Evolutionary conservation across 1,140 invertebrate species (phyloP), one percentile per base, ranked within the genome.

Genomic region (Antheraea pernyi): DNA sequence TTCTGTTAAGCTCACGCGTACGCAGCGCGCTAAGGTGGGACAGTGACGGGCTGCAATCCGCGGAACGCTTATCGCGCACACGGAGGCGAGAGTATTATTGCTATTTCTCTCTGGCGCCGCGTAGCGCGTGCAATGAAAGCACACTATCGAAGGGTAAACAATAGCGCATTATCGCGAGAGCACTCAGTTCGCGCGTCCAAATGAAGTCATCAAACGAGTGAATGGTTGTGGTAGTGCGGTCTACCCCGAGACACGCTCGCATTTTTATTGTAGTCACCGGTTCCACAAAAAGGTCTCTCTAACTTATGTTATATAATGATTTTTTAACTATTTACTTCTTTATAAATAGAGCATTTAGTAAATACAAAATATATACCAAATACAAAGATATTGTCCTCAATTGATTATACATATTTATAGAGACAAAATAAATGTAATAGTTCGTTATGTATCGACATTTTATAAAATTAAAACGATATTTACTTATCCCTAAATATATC

Each of bases 191-290:
- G 81, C 85, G 85, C 82, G 82, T 84, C 83, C 83, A 91, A 91
- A 91, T 91, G 87, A 91, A 91, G 89, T 84, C 89, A 89, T 91
- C 89, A 91, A 91, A 86, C 85, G 88, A 89, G 91, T 91, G 84
- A 89, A 89, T 89, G 88, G 85, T 81, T 75, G 46, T 16, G 82
- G 77, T 80, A 74, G 76, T 79, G 83, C 79, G 78, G 81, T 77
- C 84, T 82, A 81, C 81, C 81, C 79, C 74, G 81, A 83, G 84
- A 90, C 84, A 86, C 78, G 83, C 71, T 84, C 82, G 83, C 79
- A 88, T 88, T 89, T 91, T 91, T 91, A 90, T 92, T 91, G 82
- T 80, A 81, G 72, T 37, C 30, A 63, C 61, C 61, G 37, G 30
- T 63, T 37, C 19, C 7, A 63, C 11, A 11, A 63, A 37, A 63